Conservation (phyloP, 2,888 invertebrate genomes). For the Dinocampus coccinellae region DNA sequence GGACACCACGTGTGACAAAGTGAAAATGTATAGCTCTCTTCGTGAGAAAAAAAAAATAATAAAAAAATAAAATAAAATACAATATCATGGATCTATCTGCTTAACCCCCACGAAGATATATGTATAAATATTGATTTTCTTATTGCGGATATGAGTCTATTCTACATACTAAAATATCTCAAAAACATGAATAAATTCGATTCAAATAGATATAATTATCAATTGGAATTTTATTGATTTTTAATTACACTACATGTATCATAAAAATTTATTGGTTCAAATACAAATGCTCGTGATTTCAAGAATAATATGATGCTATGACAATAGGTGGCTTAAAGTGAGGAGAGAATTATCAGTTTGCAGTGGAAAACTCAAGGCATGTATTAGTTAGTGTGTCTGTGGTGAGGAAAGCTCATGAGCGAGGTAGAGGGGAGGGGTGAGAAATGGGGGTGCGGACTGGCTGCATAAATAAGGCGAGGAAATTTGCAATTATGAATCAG, state of each 20-base stretch:
- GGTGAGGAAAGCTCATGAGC: constrained; percentile 17
- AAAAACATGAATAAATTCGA: no score
- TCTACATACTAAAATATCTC: no score
- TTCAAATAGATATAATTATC: no score
- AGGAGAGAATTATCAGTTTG: constrained; percentile 14
- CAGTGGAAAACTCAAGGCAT: constrained; percentile 24
- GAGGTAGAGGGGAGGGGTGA: constrained; percentile 26
- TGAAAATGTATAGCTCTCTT: constrained; percentile 65
- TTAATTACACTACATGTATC: no score
- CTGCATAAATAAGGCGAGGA: constrained; percentile 69
- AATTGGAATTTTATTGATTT: no score
- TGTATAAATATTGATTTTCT: no score
- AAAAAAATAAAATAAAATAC: no score
- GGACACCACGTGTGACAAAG: constrained; percentile 68
- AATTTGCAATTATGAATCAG: constrained; percentile 70
- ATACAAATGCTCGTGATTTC: neutral
- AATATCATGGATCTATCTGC: no score
- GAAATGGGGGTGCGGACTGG: constrained; percentile 43
- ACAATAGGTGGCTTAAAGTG: neutral
- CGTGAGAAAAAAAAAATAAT: constrained; percentile 43
- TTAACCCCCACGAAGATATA: no score
- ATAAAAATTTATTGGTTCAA: no score
- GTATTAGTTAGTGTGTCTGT: constrained; percentile 17
- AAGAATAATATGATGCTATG: neutral
- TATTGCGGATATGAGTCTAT: no score